phyloP scores from a whole-genome alignment of 2,113 vertebrate species.

The Sphyrna mokarran region DNA sequence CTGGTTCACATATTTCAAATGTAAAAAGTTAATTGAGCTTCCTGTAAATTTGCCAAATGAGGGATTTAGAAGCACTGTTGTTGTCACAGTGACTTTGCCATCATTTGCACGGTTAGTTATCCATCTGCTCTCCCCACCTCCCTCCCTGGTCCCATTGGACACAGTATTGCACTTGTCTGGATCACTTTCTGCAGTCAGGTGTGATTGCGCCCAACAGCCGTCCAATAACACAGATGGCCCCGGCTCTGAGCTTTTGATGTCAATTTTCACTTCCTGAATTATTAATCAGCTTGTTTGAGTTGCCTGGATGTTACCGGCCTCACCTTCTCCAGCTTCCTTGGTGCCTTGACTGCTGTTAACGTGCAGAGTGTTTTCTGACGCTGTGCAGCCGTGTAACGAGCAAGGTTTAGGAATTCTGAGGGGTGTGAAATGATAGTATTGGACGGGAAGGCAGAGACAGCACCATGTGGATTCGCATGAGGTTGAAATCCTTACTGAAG shows the following conservation, averaged over 20 bases:
- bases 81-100: constrained; percentile 37
- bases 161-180: constrained; percentile 31
- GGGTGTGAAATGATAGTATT: background rate
- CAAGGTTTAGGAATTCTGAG: background rate
- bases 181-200: constrained; percentile 39
- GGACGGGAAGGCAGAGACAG: background rate
- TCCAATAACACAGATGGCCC: constrained; percentile 38
- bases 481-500: background rate
- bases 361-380: background rate
- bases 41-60: constrained; percentile 35
- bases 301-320: constrained; percentile 19
- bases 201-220: constrained; percentile 32
- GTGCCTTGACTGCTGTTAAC: background rate
- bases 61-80: constrained; percentile 35
- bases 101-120: constrained; percentile 37
- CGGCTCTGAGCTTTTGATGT: constrained; percentile 24
- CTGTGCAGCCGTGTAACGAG: background rate
- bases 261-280: constrained; percentile 39
- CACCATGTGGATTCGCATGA: background rate
- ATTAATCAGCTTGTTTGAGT: constrained; percentile 38
- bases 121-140: constrained; percentile 26
- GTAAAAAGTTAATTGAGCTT: constrained; percentile 36
- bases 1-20: constrained; percentile 30
- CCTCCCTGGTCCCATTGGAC: constrained; percentile 27
- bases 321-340: background rate